These are phyloP conservation scores for Oncorhynchus gorbuscha DNA, from an alignment of 2,113 vertebrate genomes.

Conservation along the genomic window DNA sequence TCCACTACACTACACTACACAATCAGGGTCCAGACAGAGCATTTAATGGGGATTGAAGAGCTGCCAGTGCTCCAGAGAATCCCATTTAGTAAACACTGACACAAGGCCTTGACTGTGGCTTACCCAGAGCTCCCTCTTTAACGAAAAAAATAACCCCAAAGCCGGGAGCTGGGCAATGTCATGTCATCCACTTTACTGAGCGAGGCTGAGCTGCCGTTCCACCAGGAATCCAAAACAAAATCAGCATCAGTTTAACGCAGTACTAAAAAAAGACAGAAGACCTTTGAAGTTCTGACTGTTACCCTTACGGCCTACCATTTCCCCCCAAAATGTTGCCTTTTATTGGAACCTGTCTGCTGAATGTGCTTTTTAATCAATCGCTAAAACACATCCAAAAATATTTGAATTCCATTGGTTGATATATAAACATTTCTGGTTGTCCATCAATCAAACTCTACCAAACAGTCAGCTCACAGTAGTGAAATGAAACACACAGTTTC, in stretches of 20 bases:
- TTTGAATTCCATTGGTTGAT: neutral
- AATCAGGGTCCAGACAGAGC: constrained; percentile 33
- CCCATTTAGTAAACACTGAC: neutral
- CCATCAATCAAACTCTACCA: neutral
- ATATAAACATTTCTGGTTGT: neutral
- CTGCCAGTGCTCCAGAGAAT: neutral
- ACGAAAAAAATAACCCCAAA: neutral
- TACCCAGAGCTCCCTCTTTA: neutral
- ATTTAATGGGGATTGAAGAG: constrained; percentile 13
- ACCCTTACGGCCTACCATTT: constrained; percentile 24
- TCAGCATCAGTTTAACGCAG: constrained; percentile 11
- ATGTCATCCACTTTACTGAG: too few species aligned
- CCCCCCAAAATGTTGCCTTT: constrained; percentile 27
- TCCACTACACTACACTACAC: constrained; percentile 10
- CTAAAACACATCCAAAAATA: neutral
- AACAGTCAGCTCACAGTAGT: constrained; percentile 1
- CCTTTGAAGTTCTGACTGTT: neutral
- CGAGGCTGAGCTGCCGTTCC: too few species aligned
- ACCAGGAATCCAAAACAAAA: neutral
- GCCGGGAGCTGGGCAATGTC: neutral
- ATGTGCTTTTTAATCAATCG: constrained; percentile 36
- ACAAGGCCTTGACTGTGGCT: neutral
- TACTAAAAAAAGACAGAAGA: neutral
- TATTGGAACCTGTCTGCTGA: constrained; percentile 29
- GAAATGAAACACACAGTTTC: constrained; percentile 14